phyloP scores from a whole-genome alignment of 2,888 invertebrate species.

The Sphecodes monilicornis region DNA sequence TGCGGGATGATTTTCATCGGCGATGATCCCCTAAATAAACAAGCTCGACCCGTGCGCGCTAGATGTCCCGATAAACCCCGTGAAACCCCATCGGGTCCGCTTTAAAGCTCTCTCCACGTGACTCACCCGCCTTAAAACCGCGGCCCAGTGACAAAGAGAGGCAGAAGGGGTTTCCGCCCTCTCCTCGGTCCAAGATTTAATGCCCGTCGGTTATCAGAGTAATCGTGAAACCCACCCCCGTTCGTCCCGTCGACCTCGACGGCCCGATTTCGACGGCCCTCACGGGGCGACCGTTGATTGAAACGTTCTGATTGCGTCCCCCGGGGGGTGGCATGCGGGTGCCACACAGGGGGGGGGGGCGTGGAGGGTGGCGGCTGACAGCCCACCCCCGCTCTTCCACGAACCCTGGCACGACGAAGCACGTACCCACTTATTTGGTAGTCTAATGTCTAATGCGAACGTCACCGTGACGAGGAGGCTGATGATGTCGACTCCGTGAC shows the following conservation, averaged over 20 bases:
- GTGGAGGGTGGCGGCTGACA: slow-evolving; percentile 36
- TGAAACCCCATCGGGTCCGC: slow-evolving; percentile 55
- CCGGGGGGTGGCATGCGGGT: slow-evolving; percentile 80
- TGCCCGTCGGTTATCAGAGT: slow-evolving; percentile 82
- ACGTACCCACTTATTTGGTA: slow-evolving; percentile 84
- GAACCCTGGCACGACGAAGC: slow-evolving; percentile 51
- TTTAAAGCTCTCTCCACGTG: slow-evolving; percentile 74
- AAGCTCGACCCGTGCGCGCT: background rate
- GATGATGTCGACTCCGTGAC: slow-evolving; percentile 66
- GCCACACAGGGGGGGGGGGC: slow-evolving; percentile 70
- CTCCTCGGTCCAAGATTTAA: slow-evolving; percentile 80
- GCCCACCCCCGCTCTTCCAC: slow-evolving; percentile 61
- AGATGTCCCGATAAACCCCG: slow-evolving; percentile 43
- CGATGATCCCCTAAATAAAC: slow-evolving; percentile 17
- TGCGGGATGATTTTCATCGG: slow-evolving; percentile 18
- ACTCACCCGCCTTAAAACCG: slow-evolving; percentile 77
- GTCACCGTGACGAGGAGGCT: slow-evolving; percentile 69
- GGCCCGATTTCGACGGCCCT: slow-evolving; percentile 67
- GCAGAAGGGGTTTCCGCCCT: slow-evolving; percentile 79
- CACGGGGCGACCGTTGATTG: slow-evolving; percentile 83
- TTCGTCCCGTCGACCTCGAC: slow-evolving; percentile 64
- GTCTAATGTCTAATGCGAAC: slow-evolving; percentile 82
- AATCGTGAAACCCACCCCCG: slow-evolving; percentile 76
- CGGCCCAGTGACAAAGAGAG: slow-evolving; percentile 65
- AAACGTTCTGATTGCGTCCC: slow-evolving; percentile 84